Evolutionary conservation across 2,888 invertebrate genomes (phyloP).

Genomic region (Antitype chi): DNA sequence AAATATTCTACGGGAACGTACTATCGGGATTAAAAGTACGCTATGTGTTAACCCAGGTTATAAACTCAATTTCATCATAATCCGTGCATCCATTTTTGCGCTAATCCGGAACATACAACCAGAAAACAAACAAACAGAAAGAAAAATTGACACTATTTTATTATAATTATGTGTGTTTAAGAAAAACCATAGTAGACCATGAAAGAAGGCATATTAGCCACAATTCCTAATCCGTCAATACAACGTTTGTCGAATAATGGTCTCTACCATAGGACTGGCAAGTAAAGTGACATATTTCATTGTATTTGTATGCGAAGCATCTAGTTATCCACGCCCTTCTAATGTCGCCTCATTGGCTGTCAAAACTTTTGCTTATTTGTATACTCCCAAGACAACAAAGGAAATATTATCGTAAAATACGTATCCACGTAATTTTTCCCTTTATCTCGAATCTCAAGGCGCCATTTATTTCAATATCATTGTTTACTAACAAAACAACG

Average conservation of each 20-base stretch:
- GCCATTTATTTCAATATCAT: conserved; percentile 51
- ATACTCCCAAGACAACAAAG: conserved; percentile 37
- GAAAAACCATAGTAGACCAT: neutral
- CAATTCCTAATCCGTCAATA: neutral
- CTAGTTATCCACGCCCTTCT: neutral
- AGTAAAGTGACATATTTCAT: neutral
- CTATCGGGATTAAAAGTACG: no score
- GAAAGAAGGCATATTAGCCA: no score
- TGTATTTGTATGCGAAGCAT: neutral
- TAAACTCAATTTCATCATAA: no score
- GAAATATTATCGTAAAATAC: conserved; percentile 23
- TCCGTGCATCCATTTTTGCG: no score
- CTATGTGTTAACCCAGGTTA: no score
- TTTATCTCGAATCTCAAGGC: conserved; percentile 41
- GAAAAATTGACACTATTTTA: no score
- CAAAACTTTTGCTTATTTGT: conserved; percentile 13
- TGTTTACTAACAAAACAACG: conserved; percentile 61
- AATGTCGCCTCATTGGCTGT: conserved; percentile 7
- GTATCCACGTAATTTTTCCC: conserved; percentile 38
- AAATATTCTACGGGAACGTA: no score
- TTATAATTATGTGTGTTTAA: no score
- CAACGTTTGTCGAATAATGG: neutral
- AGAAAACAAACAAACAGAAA: no score
- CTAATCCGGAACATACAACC: no score
- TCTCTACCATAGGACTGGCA: neutral